Evolutionary conservation across 1,140 invertebrate species (phyloP).

Genomic region (Aphidius gifuensis): DNA sequence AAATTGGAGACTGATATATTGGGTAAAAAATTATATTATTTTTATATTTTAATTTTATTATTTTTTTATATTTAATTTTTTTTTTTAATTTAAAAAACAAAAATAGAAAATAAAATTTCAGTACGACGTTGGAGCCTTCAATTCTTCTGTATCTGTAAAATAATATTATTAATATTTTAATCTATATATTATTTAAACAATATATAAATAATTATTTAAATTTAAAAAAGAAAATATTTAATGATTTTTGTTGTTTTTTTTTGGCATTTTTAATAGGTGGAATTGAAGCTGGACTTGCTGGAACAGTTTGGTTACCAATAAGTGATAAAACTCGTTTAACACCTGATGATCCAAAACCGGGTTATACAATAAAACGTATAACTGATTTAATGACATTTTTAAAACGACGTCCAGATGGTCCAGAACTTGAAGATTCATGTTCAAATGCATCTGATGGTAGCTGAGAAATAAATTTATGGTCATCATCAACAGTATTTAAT

Average conservation of each 20-base stretch:
- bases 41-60: too few species aligned
- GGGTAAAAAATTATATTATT: conserved; percentile 36
- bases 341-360: conserved; percentile 45
- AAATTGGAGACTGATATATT: conserved; percentile 81
- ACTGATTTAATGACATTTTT: conserved; percentile 47
- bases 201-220: neutral
- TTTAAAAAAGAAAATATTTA: neutral
- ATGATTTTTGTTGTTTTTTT: neutral
- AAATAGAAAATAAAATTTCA: conserved; percentile 23
- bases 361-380: conserved; percentile 49
- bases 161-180: too few species aligned
- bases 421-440: conserved; percentile 49
- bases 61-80: too few species aligned
- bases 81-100: conserved; percentile 5
- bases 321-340: conserved; percentile 40
- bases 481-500: too few species aligned
- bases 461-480: conserved; percentile 10
- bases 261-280: conserved; percentile 58
- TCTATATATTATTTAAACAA: too few species aligned
- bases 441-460: conserved; percentile 52
- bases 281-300: conserved; percentile 68
- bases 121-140: too few species aligned
- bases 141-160: too few species aligned
- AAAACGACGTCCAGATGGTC: conserved; percentile 42
- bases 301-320: conserved; percentile 74